Evolutionary conservation across 2,888 invertebrate genomes (phyloP), one percentile per base, ranked within the genome.

Genomic region (Cantharis lateralis): DNA sequence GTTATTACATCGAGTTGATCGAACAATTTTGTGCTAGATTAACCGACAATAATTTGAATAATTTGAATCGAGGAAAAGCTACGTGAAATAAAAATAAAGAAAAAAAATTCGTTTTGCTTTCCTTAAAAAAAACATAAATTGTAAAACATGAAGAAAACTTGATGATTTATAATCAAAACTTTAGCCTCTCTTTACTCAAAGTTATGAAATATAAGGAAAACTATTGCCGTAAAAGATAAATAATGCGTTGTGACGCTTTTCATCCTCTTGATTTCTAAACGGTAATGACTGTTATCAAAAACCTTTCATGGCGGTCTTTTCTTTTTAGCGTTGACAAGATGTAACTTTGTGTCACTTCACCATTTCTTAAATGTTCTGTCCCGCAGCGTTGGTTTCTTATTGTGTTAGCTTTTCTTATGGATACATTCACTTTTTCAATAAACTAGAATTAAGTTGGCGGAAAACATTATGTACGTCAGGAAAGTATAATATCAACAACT

Each of bases 121-220:
- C 75, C 72, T 75, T 48, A 74, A 71, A 74, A 78, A 78, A 77
- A 78, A 70, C 77, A 68, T 72, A 75, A 78, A 78, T 78, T 75
- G 71, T 63, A 78, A 77, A 75, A 75, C 74, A 78, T 32, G 74
- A 78, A 71, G 74, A 71, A 68, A 48, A 74, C 70, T 62, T 48
- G 63, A 72, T 75, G 78, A 75, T 77, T 77, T 75, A 78, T 74
- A 78, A 75, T 78, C 78, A 75, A 78, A 75, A 72, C 75, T 77
- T 76, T 74, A 74, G 74, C 79, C 74, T 32, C 71, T 72, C 64
- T 76, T 79, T 74, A 63, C 66, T 15, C 72, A 71, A 74, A 79
- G 79, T 79, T 79, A 79, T 76, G 76, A 79, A 78, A 78, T 74
- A 74, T 75, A 78, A 69, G 75, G 48, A 72, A 74, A 78, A 78